Evolutionary conservation across 2,797 vertebrate genomes (phyloP).

Genomic region (Falco novaeseelandiae): DNA sequence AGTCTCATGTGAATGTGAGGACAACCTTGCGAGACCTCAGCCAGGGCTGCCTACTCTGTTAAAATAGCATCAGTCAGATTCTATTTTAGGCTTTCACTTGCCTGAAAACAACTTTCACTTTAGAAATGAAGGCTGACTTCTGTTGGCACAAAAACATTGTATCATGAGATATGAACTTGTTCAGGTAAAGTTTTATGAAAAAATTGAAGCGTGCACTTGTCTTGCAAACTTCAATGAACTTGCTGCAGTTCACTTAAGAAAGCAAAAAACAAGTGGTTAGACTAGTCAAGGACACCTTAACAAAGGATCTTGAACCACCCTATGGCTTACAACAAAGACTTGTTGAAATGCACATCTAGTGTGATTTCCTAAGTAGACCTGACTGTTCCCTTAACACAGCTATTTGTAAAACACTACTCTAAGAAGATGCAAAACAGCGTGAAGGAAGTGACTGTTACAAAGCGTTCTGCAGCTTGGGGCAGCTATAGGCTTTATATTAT

Average conservation of each 20-base stretch:
- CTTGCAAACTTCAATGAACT: neutral
- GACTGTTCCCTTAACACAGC: neutral
- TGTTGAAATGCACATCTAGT: neutral
- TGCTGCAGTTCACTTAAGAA: neutral
- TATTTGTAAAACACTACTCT: neutral
- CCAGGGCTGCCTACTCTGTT: neutral
- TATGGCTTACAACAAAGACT: neutral
- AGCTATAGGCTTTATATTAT: neutral
- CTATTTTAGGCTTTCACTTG: constrained; percentile 26
- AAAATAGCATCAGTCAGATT: neutral
- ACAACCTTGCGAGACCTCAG: neutral
- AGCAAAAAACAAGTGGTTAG: neutral
- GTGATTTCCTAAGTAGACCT: neutral
- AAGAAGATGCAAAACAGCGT: neutral
- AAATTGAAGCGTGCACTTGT: neutral
- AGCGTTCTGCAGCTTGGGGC: neutral
- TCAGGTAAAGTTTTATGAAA: neutral
- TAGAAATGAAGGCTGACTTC: neutral
- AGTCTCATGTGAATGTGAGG: neutral
- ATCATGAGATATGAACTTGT: neutral
- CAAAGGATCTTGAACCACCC: neutral
- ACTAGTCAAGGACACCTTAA: neutral
- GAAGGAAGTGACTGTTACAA: neutral
- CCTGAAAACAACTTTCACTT: neutral
- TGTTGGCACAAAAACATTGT: neutral